phyloP scores from a whole-genome alignment of 2,113 vertebrate species.

The Sapayoa aenigma region DNA sequence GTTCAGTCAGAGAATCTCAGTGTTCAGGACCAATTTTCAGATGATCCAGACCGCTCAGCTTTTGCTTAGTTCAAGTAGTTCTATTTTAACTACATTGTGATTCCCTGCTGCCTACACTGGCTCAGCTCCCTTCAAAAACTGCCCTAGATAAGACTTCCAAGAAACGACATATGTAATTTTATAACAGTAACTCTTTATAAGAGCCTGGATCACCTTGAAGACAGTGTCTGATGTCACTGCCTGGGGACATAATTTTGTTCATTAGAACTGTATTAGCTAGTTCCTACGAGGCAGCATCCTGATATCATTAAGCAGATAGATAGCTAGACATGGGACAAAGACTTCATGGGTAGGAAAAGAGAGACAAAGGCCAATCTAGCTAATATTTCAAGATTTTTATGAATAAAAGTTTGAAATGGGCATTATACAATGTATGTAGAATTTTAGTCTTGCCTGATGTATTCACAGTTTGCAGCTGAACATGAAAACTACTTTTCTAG shows the following conservation, averaged over 20 bases:
- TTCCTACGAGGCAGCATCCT: neutral
- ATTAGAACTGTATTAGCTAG: constrained; percentile 5
- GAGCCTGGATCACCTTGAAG: constrained; percentile 40
- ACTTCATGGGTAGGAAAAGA: neutral
- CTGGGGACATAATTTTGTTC: constrained; percentile 34
- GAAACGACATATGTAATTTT: neutral
- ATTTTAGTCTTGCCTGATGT: neutral
- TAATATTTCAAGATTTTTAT: neutral
- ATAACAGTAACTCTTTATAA: constrained; percentile 14
- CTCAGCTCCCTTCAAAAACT: constrained; percentile 34
- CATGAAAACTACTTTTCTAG: neutral
- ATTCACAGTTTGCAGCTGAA: neutral
- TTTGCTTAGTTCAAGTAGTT: constrained; percentile 3
- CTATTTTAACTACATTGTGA: constrained; percentile 9
- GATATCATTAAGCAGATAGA: constrained; percentile 4
- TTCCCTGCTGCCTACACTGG: constrained; percentile 25
- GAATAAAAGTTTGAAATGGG: neutral
- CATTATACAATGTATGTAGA: neutral
- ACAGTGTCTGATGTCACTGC: constrained; percentile 34
- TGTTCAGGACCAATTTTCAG: constrained; percentile 19
- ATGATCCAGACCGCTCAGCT: neutral
- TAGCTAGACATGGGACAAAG: neutral
- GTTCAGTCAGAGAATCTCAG: neutral
- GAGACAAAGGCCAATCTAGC: neutral
- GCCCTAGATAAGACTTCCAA: constrained; percentile 41